These are phyloP conservation scores for Syngnathus acus DNA, from an alignment of 2,797 vertebrate species.

Conservation along the genomic window DNA sequence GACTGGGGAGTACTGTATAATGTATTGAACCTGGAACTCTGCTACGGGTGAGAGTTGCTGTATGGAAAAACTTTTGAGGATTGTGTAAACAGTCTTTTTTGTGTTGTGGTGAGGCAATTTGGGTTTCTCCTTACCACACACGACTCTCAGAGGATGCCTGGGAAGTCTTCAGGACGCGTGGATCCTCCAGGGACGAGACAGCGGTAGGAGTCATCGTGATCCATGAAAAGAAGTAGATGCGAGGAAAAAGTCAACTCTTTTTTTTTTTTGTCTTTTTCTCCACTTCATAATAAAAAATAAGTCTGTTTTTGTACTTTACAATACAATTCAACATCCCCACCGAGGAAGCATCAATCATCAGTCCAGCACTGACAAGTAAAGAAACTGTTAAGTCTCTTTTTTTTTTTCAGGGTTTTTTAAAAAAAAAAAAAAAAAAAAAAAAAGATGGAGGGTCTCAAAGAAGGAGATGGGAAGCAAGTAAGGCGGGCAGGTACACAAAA, in stretches of 20 bases:
- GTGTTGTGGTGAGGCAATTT: slow-evolving; percentile 54
- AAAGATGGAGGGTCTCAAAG: slow-evolving; percentile 25
- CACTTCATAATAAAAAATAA: slow-evolving; percentile 98
- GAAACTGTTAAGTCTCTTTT: slow-evolving; percentile 30
- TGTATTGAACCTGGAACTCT: slow-evolving; percentile 45
- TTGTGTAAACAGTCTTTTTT: slow-evolving; percentile 52
- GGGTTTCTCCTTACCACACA: slow-evolving; percentile 52
- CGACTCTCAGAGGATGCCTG: slow-evolving; percentile 46
- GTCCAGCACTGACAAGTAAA: slow-evolving; percentile 82
- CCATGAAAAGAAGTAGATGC: slow-evolving; percentile 52
- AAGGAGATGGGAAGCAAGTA: slow-evolving; percentile 33
- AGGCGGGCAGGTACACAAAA: slow-evolving; percentile 52
- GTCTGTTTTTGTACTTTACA: slow-evolving; percentile 99
- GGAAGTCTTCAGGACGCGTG: slow-evolving; percentile 49
- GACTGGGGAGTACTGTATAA: slow-evolving; percentile 41
- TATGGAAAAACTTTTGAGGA: slow-evolving; percentile 49
- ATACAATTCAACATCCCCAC: slow-evolving; percentile 98
- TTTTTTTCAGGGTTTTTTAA: slow-evolving; percentile 37
- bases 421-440: slow-evolving; percentile 16
- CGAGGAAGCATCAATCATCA: slow-evolving; percentile 87
- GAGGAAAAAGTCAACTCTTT: slow-evolving; percentile 71
- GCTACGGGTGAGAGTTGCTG: slow-evolving; percentile 54
- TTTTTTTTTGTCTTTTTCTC: slow-evolving; percentile 77
- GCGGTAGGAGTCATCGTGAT: slow-evolving; percentile 53
- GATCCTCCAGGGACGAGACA: slow-evolving; percentile 54